These are phyloP conservation scores for Phylloscopus trochiloides DNA, from an alignment of 2,113 vertebrate species.

Conservation along the genomic window DNA sequence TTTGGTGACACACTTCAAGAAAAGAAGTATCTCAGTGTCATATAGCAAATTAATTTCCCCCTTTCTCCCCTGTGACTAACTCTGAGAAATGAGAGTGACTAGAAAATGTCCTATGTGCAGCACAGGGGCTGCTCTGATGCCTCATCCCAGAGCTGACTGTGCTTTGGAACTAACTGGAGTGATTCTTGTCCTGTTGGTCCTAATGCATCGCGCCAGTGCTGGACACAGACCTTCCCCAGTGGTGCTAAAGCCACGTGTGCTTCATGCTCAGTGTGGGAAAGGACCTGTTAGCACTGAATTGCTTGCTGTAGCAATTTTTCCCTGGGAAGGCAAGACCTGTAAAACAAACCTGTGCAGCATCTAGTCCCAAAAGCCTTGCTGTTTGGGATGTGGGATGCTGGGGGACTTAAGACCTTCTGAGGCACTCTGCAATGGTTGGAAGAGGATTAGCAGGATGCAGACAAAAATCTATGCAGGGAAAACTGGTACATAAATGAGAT, in stretches of 20 bases:
- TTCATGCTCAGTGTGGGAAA: not conserved
- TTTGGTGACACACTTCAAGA: not conserved
- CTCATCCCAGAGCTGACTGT: not conserved
- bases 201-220: not conserved
- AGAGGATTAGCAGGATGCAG: not conserved
- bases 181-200: not conserved
- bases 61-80: not conserved
- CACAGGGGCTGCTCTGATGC: not conserved
- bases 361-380: not conserved
- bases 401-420: not conserved
- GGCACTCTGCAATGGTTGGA: not conserved
- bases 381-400: not conserved
- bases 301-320: not conserved
- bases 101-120: not conserved
- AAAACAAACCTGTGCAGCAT: not conserved
- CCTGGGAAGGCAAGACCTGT: not conserved
- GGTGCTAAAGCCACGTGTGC: not conserved
- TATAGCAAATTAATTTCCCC: not conserved
- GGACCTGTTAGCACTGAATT: not conserved
- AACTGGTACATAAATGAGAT: not conserved
- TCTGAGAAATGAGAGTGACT: constrained; percentile 11
- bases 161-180: not conserved
- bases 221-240: not conserved
- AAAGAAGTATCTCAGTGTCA: not conserved
- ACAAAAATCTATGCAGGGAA: not conserved